Evolutionary conservation across 2,888 invertebrate genomes (phyloP).

Genomic region (Nomada ferruginata): DNA sequence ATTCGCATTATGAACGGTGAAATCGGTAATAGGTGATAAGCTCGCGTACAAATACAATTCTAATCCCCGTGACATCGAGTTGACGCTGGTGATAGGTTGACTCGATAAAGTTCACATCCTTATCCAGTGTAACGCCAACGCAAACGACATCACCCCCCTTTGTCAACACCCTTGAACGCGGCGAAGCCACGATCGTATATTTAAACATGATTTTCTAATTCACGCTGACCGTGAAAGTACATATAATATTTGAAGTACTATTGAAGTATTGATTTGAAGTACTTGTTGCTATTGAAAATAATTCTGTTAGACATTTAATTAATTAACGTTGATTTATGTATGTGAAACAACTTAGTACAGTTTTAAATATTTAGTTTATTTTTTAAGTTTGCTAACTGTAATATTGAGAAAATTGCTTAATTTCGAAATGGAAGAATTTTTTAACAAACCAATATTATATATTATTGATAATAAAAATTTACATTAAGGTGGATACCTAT

Average conservation of each 20-base stretch:
- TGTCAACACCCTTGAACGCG: not conserved
- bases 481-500: too few relatives aligned
- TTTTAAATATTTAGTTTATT: too few relatives aligned
- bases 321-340: too few relatives aligned
- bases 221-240: not conserved
- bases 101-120: not conserved
- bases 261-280: too few relatives aligned
- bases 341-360: too few relatives aligned
- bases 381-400: too few relatives aligned
- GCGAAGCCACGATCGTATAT: not conserved
- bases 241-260: not conserved
- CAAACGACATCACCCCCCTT: not conserved
- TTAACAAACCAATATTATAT: too few relatives aligned
- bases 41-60: constrained; percentile 1
- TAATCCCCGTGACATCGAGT: constrained; percentile 3
- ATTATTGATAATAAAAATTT: too few relatives aligned
- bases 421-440: too few relatives aligned
- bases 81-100: constrained; percentile 9
- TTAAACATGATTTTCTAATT: not conserved
- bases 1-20: constrained; percentile 9
- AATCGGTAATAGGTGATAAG: not conserved
- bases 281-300: too few relatives aligned
- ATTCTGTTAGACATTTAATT: too few relatives aligned
- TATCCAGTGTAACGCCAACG: constrained; percentile 4
- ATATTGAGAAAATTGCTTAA: too few relatives aligned